Base-by-base conservation (phyloP, 2,797 vertebrate genomes). In the Remorina albescens region DNA sequence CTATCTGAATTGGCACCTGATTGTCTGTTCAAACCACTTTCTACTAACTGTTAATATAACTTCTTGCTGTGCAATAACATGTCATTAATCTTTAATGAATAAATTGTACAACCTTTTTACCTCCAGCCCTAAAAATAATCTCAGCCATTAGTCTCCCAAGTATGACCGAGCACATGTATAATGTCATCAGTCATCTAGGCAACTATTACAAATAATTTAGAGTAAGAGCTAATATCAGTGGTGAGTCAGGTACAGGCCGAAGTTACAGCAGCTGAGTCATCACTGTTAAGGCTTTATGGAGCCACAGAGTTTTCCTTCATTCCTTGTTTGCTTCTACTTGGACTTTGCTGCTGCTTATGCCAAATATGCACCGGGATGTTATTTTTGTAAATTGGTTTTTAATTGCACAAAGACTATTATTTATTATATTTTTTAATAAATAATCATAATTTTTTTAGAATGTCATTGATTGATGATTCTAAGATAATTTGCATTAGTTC, bases 241-340 rank as follows among this genome's bases (percentile, higher is more conserved):
- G 51, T 58, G 76, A 69, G 72, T 78, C 54, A 66, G 26, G 5
- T 12, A 60, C 30, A 58, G 61, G 47, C 19, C 59, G 23, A 11
- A 51, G 44, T 41, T 30, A 23, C 67, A 58, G 42, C 42, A n/a
- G 44, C 51, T 50, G 56, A 65, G 63, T 65, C 76, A 65, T 11
- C 25, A 16, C 28, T 18, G 39, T 44, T 56, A 32, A 63, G 11
- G 30, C 0, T 26, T 58, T 11, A 16, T 36, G 13, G 11, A 42
- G 25, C 32, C 11, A 15, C 5, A 73, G n/a, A 49, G 8, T 11
- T 50, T 69, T 23, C 5, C 36, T 16, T 53, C 26, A 34, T 54
- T 50, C 18, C 46, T 37, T 11, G 9, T 37, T 37, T 11, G 32
- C 8, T 34, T 6, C 32, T 34, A 7, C 9, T 34, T 34, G 6